Conservation (phyloP, 2,797 vertebrate genomes). For the Premnoplex brunnescens region DNA sequence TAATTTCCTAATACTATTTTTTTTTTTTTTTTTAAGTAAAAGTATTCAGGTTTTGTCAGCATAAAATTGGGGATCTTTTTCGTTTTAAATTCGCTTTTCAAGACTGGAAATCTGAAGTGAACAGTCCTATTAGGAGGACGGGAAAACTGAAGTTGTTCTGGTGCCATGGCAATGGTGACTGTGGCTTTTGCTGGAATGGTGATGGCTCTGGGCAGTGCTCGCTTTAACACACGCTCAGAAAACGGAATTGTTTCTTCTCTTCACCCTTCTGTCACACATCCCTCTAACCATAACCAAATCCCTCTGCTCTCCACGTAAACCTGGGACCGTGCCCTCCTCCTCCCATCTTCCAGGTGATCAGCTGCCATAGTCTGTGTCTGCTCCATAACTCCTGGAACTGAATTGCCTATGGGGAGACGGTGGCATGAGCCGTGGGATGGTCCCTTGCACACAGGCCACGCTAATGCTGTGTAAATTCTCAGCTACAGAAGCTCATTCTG, state of each 20-base stretch:
- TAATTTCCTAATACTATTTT: neutral
- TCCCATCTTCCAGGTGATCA: neutral
- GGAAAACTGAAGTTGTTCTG: neutral
- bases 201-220: neutral
- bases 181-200: neutral
- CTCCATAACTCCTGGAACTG: neutral
- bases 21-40: neutral
- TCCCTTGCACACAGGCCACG: accelerated
- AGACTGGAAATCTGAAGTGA: neutral
- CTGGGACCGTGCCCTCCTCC: neutral
- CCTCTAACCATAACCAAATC: neutral
- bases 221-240: accelerated
- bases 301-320: neutral
- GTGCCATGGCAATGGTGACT: neutral
- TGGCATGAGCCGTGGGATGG: accelerated
- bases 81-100: neutral
- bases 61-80: neutral
- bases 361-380: neutral
- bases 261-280: neutral
- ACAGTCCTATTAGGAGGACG: neutral
- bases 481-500: neutral
- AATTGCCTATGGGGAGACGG: accelerated
- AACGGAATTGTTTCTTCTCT: neutral
- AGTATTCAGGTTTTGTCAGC: neutral
- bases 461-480: neutral